Evolutionary conservation across 2,797 vertebrate species (phyloP), one percentile per base, ranked within the genome.

Genomic region (Smutsia temminckii): DNA sequence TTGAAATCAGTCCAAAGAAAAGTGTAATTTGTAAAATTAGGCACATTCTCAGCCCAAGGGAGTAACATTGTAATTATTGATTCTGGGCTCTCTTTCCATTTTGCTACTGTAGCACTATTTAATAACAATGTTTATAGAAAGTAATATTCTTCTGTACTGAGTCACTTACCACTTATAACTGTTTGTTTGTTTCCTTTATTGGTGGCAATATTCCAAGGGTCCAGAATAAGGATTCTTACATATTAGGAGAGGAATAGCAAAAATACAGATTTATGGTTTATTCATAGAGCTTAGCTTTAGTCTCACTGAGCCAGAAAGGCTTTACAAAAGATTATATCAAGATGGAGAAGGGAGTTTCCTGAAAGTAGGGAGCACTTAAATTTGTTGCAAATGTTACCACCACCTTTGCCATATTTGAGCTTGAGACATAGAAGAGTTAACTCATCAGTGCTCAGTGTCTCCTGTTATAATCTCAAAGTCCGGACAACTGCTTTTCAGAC

Each of bases 321-420:
- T 59, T 34, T 59, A 74, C 16, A 42, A 53, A 72, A 37, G 68
- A 46, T 12, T 77, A 21, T 57, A 12, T 91, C 18, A 75, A 79
- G 29, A 17, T 8, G 21, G 6, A n/a, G 40, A 68, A 23, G 34
- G 12, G 8, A 10, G 16, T 87, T 89, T 87, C 27, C 84, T 68
- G 21, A 87, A 81, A 74, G 42, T 59, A 80, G 83, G 34, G 13
- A 78, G n/a, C 4, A 3, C 27, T 64, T 74, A 27, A 80, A 61
- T 95, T 0, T 40, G 27, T 87, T 94, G 53, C 42, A 49, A 85
- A 83, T 94, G 25, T 61, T 83, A 66, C 16, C 59, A 59, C 27
- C 34, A 57, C 40, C 29, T 94, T 96, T 69, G 29, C 61, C 85
- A 85, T 40, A 89, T 91, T 83, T 83, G 80, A 55, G 40, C 77